phyloP scores from a whole-genome alignment of 2,888 invertebrate genomes.

The Heliconius charithonia region DNA sequence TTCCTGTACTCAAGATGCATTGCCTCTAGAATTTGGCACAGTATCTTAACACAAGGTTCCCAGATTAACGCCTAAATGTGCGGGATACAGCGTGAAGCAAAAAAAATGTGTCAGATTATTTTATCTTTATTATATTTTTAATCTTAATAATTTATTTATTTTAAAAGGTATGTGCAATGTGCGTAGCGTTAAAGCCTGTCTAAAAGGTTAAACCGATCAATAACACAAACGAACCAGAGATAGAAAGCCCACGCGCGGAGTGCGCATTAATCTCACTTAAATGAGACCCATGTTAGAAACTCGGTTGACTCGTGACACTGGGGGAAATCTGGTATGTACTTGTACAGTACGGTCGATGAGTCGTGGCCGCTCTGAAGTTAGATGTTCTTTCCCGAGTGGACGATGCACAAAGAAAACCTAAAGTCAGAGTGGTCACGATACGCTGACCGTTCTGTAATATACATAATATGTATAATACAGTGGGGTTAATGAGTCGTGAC shows the following conservation, averaged over 20 bases:
- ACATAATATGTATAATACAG: not conserved
- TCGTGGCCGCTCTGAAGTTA: not conserved
- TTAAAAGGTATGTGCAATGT: not conserved
- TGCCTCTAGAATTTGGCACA: too few relatives aligned
- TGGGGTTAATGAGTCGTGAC: too few relatives aligned
- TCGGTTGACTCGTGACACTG: constrained; percentile 5
- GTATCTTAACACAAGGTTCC: too few relatives aligned
- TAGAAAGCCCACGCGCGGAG: not conserved
- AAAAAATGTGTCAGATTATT: too few relatives aligned
- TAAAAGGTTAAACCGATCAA: not conserved
- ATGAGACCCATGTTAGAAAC: constrained; percentile 19
- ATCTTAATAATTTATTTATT: not conserved
- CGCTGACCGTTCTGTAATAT: not conserved
- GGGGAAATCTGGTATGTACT: not conserved
- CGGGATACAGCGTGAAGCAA: too few relatives aligned
- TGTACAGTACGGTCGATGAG: not conserved
- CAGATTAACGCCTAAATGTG: too few relatives aligned
- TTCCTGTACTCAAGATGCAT: too few relatives aligned
- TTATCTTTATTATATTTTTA: not conserved
- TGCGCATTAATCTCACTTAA: constrained; percentile 1
- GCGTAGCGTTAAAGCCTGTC: not conserved
- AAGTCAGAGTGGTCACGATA: not conserved
- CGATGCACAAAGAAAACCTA: too few relatives aligned
- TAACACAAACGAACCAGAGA: not conserved
- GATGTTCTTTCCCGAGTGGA: not conserved